Evolutionary conservation across 2,113 vertebrate genomes (phyloP).

Genomic region (Spizaetus ornatus): DNA sequence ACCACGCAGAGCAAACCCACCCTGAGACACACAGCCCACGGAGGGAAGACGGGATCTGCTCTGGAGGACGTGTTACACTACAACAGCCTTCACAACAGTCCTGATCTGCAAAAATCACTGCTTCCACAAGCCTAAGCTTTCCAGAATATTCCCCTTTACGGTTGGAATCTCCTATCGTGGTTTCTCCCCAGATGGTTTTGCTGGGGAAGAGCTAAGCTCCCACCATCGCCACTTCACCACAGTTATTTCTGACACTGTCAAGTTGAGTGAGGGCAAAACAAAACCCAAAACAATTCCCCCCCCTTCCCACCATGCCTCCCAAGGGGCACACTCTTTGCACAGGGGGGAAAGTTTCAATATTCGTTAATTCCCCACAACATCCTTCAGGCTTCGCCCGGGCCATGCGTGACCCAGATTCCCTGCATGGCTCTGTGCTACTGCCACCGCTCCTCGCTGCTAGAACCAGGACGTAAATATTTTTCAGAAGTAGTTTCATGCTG

Average conservation of each 20-base stretch:
- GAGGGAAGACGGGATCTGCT: not conserved
- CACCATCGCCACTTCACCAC: not conserved
- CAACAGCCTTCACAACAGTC: not conserved
- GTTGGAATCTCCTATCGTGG: not conserved
- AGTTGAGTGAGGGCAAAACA: not conserved
- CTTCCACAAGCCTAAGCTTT: not conserved
- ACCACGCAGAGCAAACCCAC: not conserved
- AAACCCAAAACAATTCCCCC: not conserved
- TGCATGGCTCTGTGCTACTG: not conserved
- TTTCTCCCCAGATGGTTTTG: not conserved
- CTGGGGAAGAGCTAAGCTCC: not conserved
- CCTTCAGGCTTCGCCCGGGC: not conserved
- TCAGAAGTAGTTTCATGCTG: not conserved
- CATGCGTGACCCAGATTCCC: fast-evolving
- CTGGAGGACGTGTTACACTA: not conserved
- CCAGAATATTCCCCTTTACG: not conserved
- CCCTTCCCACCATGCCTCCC: fast-evolving
- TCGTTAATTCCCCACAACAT: not conserved
- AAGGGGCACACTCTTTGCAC: not conserved
- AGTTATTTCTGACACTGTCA: not conserved
- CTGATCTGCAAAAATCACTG: not conserved
- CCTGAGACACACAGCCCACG: not conserved
- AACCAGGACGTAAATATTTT: not conserved
- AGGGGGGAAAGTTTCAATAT: not conserved
- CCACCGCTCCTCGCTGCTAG: fast-evolving